Percentiles rank a stretch among this genome's conserved stretches.
phyloP scores from a whole-genome alignment of 2,888 invertebrate genomes.

The Dasysyrphus albostriatus region DNA sequence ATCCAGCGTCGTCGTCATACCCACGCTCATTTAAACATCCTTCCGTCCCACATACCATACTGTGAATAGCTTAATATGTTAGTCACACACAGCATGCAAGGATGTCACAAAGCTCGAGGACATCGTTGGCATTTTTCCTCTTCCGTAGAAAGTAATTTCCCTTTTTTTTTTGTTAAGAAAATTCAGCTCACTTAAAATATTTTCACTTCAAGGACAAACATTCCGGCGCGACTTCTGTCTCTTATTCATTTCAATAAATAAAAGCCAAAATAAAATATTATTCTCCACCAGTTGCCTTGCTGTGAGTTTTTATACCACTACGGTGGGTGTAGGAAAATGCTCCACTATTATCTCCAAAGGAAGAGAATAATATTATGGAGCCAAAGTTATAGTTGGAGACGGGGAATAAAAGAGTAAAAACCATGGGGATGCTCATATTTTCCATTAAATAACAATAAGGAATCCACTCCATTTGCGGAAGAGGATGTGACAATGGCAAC shows the following conservation, averaged over 20 bases:
- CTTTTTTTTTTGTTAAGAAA: slow-evolving; percentile 13
- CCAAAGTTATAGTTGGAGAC: slow-evolving; percentile 1
- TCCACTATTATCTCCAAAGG: neutral
- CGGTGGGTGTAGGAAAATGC: neutral
- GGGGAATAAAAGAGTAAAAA: slow-evolving; percentile 1
- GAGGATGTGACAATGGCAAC: slow-evolving; percentile 55
- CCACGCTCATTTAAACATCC: neutral
- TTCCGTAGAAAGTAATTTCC: slow-evolving; percentile 44
- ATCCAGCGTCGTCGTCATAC: neutral
- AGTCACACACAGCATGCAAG: slow-evolving; percentile 44
- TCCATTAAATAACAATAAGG: slow-evolving; percentile 60
- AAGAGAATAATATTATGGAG: slow-evolving; percentile 12
- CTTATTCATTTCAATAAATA: slow-evolving; percentile 33
- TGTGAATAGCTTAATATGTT: slow-evolving; percentile 42
- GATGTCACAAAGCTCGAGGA: slow-evolving; percentile 45
- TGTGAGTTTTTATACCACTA: neutral
- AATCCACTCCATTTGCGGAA: slow-evolving; percentile 59
- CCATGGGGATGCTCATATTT: slow-evolving; percentile 27
- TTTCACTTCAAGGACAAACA: slow-evolving; percentile 41
- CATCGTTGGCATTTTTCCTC: slow-evolving; percentile 20
- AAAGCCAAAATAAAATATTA: slow-evolving; percentile 12
- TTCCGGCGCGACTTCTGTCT: slow-evolving; percentile 46
- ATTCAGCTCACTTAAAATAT: slow-evolving; percentile 32
- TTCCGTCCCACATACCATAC: slow-evolving; percentile 7
- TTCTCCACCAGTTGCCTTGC: slow-evolving; percentile 54